Conservation (phyloP, 2,113 vertebrate genomes). For the Accipiter cooperii region DNA sequence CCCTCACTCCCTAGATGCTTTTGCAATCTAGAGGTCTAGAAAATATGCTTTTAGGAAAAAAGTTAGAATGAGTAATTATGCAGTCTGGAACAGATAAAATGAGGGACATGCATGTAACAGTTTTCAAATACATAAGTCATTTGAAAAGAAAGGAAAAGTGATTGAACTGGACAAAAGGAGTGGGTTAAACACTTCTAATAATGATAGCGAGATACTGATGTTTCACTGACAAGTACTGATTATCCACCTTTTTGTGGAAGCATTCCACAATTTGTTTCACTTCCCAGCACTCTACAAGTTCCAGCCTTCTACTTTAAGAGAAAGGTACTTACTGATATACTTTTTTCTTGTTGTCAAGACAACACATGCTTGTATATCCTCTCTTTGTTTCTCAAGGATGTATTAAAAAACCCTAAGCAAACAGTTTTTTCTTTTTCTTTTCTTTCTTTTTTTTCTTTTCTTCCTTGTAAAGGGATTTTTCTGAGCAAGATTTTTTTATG, state of each 20-base stretch:
- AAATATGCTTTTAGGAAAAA: not conserved
- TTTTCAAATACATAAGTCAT: not conserved
- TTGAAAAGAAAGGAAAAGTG: not conserved
- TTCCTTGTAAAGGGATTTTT: not conserved
- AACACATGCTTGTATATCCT: not conserved
- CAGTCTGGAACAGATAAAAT: not conserved
- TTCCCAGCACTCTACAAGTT: not conserved
- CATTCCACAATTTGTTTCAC: not conserved
- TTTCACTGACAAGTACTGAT: not conserved
- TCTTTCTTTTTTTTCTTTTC: too few species aligned
- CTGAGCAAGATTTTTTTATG: not conserved
- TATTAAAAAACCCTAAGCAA: not conserved
- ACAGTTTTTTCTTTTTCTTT: not conserved
- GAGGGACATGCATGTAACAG: not conserved
- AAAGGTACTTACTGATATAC: not conserved
- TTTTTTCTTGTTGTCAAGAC: not conserved
- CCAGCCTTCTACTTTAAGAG: not conserved
- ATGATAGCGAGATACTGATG: not conserved
- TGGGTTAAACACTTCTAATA: not conserved
- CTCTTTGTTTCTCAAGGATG: not conserved
- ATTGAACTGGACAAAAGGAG: not conserved
- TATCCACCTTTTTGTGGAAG: not conserved
- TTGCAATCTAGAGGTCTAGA: not conserved
- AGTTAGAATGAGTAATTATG: not conserved
- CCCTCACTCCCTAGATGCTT: not conserved